Evolutionary conservation across 1,140 invertebrate genomes (phyloP).

Genomic region (Eueides isabella): DNA sequence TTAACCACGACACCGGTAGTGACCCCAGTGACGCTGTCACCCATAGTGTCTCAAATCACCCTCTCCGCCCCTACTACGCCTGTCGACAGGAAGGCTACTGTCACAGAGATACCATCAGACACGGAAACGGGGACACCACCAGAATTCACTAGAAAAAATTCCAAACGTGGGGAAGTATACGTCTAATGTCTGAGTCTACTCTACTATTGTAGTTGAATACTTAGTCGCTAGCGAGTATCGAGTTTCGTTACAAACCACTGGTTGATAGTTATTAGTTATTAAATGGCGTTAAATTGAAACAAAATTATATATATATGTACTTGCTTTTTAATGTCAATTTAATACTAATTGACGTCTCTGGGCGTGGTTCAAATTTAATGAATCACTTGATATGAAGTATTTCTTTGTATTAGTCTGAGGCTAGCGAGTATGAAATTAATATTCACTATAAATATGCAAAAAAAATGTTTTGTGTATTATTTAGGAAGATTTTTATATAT

Average conservation of each 20-base stretch:
- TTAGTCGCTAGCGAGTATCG: slow-evolving; percentile 10
- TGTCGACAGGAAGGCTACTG: slow-evolving; percentile 54
- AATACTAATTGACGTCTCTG: not conserved
- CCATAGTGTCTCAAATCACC: slow-evolving; percentile 74
- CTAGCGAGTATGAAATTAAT: not conserved
- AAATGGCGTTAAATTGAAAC: not conserved
- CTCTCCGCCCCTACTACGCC: slow-evolving; percentile 59
- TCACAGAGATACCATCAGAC: slow-evolving; percentile 67
- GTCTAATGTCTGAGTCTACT: slow-evolving; percentile 50
- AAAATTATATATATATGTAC: not conserved
- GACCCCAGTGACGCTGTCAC: slow-evolving; percentile 78
- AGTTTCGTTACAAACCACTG: not conserved
- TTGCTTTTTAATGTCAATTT: not conserved
- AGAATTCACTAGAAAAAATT: slow-evolving; percentile 63
- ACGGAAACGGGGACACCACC: slow-evolving; percentile 62
- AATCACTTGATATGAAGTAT: not conserved
- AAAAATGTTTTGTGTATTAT: too few relatives aligned
- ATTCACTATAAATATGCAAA: too few relatives aligned
- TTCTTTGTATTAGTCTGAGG: not conserved
- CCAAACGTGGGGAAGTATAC: slow-evolving; percentile 83
- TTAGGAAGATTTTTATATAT: too few relatives aligned
- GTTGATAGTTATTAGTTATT: not conserved
- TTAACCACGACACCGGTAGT: slow-evolving; percentile 82
- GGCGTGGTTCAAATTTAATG: not conserved
- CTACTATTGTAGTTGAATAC: not conserved